Evolutionary conservation across 2,888 invertebrate species (phyloP).

Genomic region (Athripsodes cinereus): DNA sequence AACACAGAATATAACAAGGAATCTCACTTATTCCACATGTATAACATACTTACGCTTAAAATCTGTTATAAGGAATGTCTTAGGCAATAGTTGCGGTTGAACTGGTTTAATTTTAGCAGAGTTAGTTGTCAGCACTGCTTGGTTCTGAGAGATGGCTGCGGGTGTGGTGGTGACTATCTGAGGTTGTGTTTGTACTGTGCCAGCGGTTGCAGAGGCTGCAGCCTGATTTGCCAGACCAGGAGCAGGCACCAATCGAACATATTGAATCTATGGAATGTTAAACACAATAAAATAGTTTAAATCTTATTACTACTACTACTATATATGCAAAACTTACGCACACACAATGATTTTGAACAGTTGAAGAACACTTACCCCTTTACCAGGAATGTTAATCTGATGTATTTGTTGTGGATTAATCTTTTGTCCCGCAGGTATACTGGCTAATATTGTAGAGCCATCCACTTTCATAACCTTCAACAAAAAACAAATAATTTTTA

Average conservation of each 20-base stretch:
- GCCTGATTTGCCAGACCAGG: constrained; percentile 36
- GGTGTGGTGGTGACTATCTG: background rate
- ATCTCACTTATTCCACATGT: too few species aligned
- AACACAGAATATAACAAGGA: too few species aligned
- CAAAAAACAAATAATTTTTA: too few species aligned
- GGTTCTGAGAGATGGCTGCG: background rate
- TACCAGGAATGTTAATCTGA: constrained; percentile 66
- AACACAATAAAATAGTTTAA: too few species aligned
- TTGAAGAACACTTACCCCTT: constrained; percentile 58
- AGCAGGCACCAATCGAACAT: constrained; percentile 63
- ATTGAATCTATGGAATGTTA: constrained; percentile 69
- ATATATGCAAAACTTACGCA: too few species aligned
- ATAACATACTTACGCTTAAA: constrained; percentile 35
- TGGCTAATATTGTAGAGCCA: constrained; percentile 36
- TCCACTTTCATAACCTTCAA: constrained; percentile 32
- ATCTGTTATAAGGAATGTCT: constrained; percentile 39
- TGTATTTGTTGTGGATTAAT: constrained; percentile 53
- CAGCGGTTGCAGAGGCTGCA: constrained; percentile 22
- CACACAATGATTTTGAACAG: too few species aligned
- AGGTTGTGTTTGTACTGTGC: background rate
- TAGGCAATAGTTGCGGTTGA: constrained; percentile 27
- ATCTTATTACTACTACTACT: too few species aligned
- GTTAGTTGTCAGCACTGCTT: background rate
- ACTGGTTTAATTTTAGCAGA: background rate
- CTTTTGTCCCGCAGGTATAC: constrained; percentile 43